These are phyloP conservation scores for Pterocles burchelli DNA, from an alignment of 2,113 vertebrate genomes.

Conservation along the genomic window DNA sequence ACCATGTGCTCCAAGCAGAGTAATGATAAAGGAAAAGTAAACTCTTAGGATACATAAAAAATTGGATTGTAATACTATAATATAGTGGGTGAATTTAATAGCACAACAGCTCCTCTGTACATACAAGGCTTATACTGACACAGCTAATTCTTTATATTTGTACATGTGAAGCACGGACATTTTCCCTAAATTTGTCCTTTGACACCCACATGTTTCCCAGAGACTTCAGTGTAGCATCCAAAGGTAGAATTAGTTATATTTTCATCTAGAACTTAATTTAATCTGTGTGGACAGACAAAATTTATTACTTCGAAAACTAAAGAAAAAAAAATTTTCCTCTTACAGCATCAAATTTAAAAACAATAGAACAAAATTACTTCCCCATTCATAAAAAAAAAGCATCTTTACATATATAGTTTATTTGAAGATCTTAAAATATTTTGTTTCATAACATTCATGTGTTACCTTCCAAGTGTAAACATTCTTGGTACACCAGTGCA, in stretches of 20 bases:
- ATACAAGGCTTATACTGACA: neutral
- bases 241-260: neutral
- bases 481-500: neutral
- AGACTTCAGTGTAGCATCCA: neutral
- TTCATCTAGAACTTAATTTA: neutral
- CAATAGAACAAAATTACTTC: neutral
- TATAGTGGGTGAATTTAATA: neutral
- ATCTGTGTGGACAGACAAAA: neutral
- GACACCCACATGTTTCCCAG: neutral
- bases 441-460: neutral
- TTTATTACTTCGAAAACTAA: neutral
- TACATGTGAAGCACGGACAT: neutral
- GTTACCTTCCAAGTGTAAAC: neutral
- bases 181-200: neutral
- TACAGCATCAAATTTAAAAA: neutral
- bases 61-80: neutral
- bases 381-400: neutral
- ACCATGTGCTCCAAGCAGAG: conserved; percentile 15
- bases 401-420: neutral
- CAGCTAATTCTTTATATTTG: neutral
- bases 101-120: neutral
- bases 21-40: conserved; percentile 31
- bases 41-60: conserved; percentile 46
- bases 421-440: neutral
- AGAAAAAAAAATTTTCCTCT: neutral